Percentiles rank a stretch among this genome's conserved stretches.
Conservation (phyloP, 2,113 vertebrate genomes). For the Rhizomys pruinosus region DNA sequence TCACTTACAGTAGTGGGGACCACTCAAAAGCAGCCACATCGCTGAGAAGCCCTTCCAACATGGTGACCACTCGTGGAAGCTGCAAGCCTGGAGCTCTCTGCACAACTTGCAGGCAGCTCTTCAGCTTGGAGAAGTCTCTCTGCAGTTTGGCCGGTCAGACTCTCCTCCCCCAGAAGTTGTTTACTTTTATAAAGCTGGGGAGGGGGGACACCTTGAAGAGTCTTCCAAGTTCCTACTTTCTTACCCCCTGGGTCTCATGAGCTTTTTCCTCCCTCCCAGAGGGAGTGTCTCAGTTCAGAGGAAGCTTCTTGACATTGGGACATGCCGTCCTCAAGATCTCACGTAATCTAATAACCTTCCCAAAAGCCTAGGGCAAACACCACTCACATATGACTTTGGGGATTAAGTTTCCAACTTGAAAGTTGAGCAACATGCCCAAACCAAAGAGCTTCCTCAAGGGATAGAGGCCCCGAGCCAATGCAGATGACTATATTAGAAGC, state of each 20-base stretch:
- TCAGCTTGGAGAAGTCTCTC: not conserved
- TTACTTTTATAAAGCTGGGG: not conserved
- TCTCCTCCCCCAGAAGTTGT: not conserved
- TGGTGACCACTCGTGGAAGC: not conserved
- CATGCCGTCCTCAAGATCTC: not conserved
- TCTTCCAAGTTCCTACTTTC: not conserved
- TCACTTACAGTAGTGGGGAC: not conserved
- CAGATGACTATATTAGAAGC: fast-evolving
- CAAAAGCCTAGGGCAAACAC: not conserved
- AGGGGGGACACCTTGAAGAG: not conserved
- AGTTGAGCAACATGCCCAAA: not conserved
- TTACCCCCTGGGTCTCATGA: not conserved
- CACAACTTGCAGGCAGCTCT: not conserved
- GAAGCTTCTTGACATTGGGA: not conserved
- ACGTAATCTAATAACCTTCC: not conserved
- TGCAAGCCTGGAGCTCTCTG: not conserved
- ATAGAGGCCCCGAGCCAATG: not conserved
- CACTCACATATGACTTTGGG: not conserved
- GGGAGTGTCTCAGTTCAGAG: not conserved
- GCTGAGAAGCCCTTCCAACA: not conserved
- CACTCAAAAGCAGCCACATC: not conserved
- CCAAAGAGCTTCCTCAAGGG: not conserved
- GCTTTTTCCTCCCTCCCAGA: not conserved
- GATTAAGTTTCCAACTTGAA: too few relatives aligned
- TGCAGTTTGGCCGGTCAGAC: not conserved